phyloP scores from a whole-genome alignment of 2,113 vertebrate species.

The Macquaria australasica region DNA sequence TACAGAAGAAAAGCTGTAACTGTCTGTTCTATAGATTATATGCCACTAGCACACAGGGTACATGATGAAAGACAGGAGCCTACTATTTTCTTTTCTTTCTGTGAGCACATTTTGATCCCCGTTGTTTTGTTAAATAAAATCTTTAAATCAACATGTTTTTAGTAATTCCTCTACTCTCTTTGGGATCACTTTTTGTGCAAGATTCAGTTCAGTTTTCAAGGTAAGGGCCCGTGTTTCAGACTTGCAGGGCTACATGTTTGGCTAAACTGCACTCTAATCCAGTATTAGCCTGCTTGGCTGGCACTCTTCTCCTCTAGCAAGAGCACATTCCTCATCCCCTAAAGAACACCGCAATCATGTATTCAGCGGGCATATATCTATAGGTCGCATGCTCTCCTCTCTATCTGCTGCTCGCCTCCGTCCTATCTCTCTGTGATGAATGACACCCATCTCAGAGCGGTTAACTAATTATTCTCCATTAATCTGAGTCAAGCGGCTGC shows the following conservation, averaged over 20 bases:
- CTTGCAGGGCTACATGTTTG: conserved; percentile 39
- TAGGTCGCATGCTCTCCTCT: conserved; percentile 25
- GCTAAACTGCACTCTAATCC: conserved; percentile 55
- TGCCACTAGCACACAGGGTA: not conserved
- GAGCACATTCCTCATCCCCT: conserved; percentile 34
- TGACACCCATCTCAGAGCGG: conserved; percentile 69
- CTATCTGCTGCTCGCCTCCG: conserved; percentile 19
- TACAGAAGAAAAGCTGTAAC: not conserved
- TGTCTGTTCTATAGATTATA: no score
- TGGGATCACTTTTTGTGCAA: not conserved
- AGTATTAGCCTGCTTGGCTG: conserved; percentile 71
- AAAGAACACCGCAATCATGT: conserved; percentile 45
- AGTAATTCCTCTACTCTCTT: not conserved
- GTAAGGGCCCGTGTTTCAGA: not conserved
- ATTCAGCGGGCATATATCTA: conserved; percentile 58
- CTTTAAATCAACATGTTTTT: not conserved
- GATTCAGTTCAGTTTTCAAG: not conserved
- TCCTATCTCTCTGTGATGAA: conserved; percentile 66
- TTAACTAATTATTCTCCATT: conserved; percentile 80
- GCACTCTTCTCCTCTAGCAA: conserved; percentile 31
- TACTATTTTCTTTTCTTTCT: not conserved
- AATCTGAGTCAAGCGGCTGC: conserved; percentile 66
- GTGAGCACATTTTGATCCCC: not conserved
- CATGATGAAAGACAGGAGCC: not conserved
- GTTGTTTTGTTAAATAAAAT: not conserved